Conservation (phyloP, 2,113 vertebrate genomes). For the Accipiter virgatus region DNA sequence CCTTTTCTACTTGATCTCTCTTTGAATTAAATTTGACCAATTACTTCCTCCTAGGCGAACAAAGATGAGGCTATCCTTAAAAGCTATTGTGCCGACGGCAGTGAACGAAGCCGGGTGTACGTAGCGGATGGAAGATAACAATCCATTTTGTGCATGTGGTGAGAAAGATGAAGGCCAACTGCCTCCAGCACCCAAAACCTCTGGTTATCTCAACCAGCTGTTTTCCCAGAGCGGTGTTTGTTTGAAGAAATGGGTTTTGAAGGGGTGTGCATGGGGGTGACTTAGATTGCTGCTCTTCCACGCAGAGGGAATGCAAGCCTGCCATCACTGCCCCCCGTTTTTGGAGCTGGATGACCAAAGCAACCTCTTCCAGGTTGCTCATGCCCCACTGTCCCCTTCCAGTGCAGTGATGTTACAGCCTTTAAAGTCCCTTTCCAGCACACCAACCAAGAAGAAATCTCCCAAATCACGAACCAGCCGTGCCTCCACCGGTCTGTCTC, state of each 20-base stretch:
- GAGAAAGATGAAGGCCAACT: neutral
- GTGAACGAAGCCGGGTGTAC: accelerated
- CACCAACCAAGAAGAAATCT: neutral
- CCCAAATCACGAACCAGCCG: neutral
- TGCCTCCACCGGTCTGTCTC: neutral
- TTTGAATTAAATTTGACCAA: slow-evolving; percentile 18
- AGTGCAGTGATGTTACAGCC: neutral
- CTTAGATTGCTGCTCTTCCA: neutral
- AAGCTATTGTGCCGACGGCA: neutral
- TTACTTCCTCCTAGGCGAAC: slow-evolving; percentile 20
- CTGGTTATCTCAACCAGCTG: neutral
- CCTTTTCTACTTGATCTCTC: slow-evolving; percentile 29
- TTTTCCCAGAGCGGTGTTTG: neutral
- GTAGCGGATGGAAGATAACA: neutral
- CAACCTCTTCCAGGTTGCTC: neutral
- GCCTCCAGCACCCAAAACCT: neutral
- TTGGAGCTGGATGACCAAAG: neutral
- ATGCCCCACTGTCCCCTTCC: neutral
- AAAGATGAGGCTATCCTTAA: neutral
- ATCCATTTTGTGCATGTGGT: accelerated
- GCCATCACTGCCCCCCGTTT: accelerated
- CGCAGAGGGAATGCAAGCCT: neutral
- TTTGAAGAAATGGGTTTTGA: neutral
- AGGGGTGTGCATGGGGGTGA: accelerated
- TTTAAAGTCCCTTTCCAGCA: neutral